phyloP scores from a whole-genome alignment of 1,140 invertebrate genomes.

The Drosophila aff. region DNA sequence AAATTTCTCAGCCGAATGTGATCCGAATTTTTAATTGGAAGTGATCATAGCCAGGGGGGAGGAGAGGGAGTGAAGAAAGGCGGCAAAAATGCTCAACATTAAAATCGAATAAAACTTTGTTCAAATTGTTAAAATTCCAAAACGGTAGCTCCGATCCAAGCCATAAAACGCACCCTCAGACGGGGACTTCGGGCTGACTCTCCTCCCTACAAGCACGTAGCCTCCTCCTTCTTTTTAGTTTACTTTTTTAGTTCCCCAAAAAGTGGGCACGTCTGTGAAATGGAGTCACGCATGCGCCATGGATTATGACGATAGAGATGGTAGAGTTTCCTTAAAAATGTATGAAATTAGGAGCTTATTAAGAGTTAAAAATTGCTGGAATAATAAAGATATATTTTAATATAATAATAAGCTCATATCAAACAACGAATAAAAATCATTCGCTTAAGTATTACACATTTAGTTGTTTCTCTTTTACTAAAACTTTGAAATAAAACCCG shows the following conservation, averaged over 20 bases:
- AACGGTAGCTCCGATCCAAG: conserved; percentile 42
- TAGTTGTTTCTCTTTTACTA: too few relatives aligned
- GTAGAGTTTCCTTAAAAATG: too few relatives aligned
- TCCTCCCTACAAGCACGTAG: conserved; percentile 6
- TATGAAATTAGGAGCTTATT: too few relatives aligned
- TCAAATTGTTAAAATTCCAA: conserved; percentile 67
- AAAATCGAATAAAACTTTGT: conserved; percentile 74
- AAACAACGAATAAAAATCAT: background rate
- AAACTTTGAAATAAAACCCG: background rate
- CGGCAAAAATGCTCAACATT: conserved; percentile 74
- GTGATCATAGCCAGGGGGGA: background rate
- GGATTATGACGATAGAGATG: background rate
- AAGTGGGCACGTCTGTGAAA: conserved; percentile 46
- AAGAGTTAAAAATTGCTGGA: too few relatives aligned
- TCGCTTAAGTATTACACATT: background rate
- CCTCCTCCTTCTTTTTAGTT: background rate
- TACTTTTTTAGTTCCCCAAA: background rate
- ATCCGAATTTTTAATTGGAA: conserved; percentile 51
- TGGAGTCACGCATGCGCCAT: conserved; percentile 49
- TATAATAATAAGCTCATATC: background rate
- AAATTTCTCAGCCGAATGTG: conserved; percentile 56
- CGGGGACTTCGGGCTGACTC: background rate
- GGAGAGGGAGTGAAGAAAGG: conserved; percentile 27
- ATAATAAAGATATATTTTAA: background rate
- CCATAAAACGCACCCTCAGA: conserved; percentile 60